phyloP scores from a whole-genome alignment of 2,797 vertebrate species.

The Echeneis naucrates region DNA sequence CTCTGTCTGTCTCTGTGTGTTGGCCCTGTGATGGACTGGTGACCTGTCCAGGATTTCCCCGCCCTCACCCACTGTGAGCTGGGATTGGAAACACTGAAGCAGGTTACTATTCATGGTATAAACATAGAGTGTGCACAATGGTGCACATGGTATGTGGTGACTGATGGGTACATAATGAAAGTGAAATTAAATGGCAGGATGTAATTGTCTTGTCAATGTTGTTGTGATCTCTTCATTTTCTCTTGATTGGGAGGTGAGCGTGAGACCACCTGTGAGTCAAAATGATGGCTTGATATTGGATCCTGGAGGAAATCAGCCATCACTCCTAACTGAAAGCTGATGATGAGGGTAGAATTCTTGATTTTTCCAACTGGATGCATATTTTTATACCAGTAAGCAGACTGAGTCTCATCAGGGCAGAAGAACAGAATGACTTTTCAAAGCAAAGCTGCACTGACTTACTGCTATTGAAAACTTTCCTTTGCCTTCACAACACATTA shows the following conservation, averaged over 20 bases:
- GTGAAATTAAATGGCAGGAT: conserved; percentile 26
- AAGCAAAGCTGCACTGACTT: conserved; percentile 32
- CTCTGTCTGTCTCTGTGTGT: no score
- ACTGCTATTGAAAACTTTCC: conserved; percentile 48
- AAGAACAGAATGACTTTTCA: conserved; percentile 51
- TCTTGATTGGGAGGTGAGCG: conserved; percentile 43
- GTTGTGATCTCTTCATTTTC: conserved; percentile 48
- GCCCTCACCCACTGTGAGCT: no score
- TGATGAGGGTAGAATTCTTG: background rate
- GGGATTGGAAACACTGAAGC: no score
- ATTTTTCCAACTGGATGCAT: conserved; percentile 25
- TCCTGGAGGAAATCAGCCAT: conserved; percentile 49
- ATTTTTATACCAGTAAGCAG: conserved; percentile 36
- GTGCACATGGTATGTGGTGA: no score
- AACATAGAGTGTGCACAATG: background rate
- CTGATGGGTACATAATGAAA: conserved; percentile 3
- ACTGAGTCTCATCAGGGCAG: conserved; percentile 43
- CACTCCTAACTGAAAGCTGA: conserved; percentile 23
- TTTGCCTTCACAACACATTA: conserved; percentile 69
- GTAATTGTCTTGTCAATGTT: conserved; percentile 51
- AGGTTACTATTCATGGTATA: conserved; percentile 7
- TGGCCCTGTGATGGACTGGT: no score
- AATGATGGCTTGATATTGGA: conserved; percentile 42
- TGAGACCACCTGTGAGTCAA: conserved; percentile 46
- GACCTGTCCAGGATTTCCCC: no score